Evolutionary conservation across 1,140 invertebrate species (phyloP).

Genomic region (Drosophila eugracilis): DNA sequence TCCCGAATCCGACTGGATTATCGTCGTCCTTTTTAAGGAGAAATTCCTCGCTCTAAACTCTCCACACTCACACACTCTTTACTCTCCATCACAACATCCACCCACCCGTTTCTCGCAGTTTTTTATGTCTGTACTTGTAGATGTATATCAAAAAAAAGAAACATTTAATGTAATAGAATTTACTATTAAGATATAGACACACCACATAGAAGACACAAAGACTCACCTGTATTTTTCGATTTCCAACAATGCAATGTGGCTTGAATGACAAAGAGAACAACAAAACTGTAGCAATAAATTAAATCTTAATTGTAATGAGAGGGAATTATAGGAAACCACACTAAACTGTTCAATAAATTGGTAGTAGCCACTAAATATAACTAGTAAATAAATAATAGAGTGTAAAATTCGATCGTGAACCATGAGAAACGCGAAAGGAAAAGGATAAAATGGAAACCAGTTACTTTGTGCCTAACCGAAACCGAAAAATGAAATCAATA

Average conservation of each 20-base stretch:
- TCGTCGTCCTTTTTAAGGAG: too few relatives aligned
- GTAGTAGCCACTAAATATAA: constrained; percentile 64
- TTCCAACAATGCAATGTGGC: constrained; percentile 35
- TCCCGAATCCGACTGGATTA: not conserved
- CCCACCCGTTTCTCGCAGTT: constrained; percentile 23
- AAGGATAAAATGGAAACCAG: constrained; percentile 50
- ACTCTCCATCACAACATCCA: constrained; percentile 11
- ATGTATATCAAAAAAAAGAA: constrained; percentile 48
- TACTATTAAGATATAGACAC: constrained; percentile 30
- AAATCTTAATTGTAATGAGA: constrained; percentile 47
- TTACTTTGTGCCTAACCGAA: constrained; percentile 80
- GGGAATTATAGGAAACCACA: constrained; percentile 38
- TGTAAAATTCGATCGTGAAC: constrained; percentile 47
- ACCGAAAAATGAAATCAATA: constrained; percentile 64
- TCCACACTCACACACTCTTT: constrained; percentile 11
- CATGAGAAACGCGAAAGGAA: constrained; percentile 34
- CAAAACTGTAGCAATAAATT: constrained; percentile 61
- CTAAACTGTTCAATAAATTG: constrained; percentile 65
- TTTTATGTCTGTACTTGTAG: constrained; percentile 46
- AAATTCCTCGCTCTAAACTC: not conserved
- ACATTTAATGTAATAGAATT: constrained; percentile 61
- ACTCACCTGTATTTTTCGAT: constrained; percentile 56
- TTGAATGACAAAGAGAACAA: constrained; percentile 17
- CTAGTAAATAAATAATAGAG: constrained; percentile 68
- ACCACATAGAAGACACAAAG: constrained; percentile 47